Conservation (phyloP, 2,888 invertebrate genomes). For the Catonia carolina region DNA sequence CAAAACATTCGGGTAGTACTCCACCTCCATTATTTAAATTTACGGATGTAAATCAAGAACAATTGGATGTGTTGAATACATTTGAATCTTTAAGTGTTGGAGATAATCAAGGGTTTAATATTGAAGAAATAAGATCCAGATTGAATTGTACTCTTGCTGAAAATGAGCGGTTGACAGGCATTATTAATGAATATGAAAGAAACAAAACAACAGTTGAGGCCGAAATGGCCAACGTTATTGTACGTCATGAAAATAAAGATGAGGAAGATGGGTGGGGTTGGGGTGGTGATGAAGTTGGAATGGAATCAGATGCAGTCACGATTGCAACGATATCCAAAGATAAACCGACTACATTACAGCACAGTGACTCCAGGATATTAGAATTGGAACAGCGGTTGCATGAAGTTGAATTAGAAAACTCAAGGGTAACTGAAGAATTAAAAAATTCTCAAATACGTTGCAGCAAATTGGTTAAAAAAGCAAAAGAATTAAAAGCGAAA, state of each 20-base stretch:
- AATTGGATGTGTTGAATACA: too few species aligned
- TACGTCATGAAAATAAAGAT: slow-evolving; percentile 21
- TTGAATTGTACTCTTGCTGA: background rate
- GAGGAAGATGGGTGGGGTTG: slow-evolving; percentile 58
- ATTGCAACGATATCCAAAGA: slow-evolving; percentile 7
- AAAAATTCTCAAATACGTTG: slow-evolving; percentile 61
- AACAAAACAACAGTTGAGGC: background rate
- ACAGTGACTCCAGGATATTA: slow-evolving; percentile 44
- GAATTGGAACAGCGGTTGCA: slow-evolving; percentile 45
- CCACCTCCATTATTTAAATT: too few species aligned
- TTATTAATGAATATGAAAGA: background rate
- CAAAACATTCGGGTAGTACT: too few species aligned
- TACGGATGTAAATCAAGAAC: too few species aligned
- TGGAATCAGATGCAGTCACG: slow-evolving; percentile 46
- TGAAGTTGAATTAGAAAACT: slow-evolving; percentile 47
- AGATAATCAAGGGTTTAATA: too few species aligned
- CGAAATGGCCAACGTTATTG: background rate
- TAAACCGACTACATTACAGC: too few species aligned
- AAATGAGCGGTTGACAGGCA: background rate
- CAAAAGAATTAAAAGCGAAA: slow-evolving; percentile 71
- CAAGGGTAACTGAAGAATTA: slow-evolving; percentile 51
- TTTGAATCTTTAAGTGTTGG: too few species aligned
- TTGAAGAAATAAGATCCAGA: background rate
- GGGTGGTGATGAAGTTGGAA: slow-evolving; percentile 48
- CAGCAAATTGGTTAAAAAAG: slow-evolving; percentile 71